Evolutionary conservation across 2,888 invertebrate genomes (phyloP), one percentile per base, ranked within the genome.

Genomic region (Synanthedon andrenaeformis): DNA sequence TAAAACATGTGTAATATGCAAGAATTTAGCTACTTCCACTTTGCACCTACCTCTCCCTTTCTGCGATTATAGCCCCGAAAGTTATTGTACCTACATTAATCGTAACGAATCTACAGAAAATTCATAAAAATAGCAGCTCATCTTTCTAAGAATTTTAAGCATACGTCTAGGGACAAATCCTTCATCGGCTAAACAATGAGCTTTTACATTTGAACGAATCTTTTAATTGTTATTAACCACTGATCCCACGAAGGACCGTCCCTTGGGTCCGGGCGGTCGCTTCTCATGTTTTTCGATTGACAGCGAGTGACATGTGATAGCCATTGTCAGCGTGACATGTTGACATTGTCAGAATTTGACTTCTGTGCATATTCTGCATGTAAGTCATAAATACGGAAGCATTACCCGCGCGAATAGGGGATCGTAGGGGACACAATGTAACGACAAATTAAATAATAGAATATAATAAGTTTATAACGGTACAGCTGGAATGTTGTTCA

Each of bases 361-460:
- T 86, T 77, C 84, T 84, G 86, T 82, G 78, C 76, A 78, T 78
- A 78, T 80, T 84, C 80, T 76, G 78, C 81, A 78, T 83, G 81
- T 79, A 81, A 71, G 74, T 72, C 64, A 68, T 70, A 75, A 84
- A 83, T 81, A 85, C 80, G 85, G 84, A 86, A 84, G 84, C 67
- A 79, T 79, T 77, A 81, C 72, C 76, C 79, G 76, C 67, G 63
- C 63, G 62, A 35, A 35, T 35, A 35, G 63, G 49, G 14, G 8
- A 51, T 35, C 58, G 58, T 61, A 61, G 62, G 68, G 63, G 55
- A 54, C 65, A 82, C 82, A 87, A 87, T 84, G 76, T 71, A 79
- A 66, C 79, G 79, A 81, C 82, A 86, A 85, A 86, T 87, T 85
- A 83, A 87, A 87, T 84, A 87, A 87, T 79, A 72, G 85, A 84